Conservation (phyloP, 2,797 vertebrate species). For the Syngnathus rostellatus region DNA sequence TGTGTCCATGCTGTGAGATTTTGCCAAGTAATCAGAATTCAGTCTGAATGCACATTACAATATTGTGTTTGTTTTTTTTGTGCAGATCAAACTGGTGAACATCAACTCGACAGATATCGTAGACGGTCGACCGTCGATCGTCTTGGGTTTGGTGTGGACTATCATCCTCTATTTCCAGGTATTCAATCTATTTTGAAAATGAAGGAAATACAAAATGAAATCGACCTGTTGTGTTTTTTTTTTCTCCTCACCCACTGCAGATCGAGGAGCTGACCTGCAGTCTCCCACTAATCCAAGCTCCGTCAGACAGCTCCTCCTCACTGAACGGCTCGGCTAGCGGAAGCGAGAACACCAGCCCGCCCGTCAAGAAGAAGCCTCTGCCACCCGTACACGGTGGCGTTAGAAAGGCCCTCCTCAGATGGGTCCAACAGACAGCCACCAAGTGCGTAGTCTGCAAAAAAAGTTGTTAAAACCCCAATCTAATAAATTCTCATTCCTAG, state of each 20-base stretch:
- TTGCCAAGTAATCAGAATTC: background rate
- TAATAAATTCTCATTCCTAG: conserved; percentile 47
- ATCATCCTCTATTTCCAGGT: conserved; percentile 99
- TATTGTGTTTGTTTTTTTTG: conserved; percentile 9
- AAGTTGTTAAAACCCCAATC: too few species aligned
- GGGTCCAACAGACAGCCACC: conserved; percentile 86
- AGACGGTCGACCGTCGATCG: conserved; percentile 90
- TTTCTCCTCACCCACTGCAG: conserved; percentile 46
- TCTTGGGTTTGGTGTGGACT: conserved; percentile 94
- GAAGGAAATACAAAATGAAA: too few species aligned
- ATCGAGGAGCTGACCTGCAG: conserved; percentile 95
- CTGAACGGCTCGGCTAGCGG: conserved; percentile 82
- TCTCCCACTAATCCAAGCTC: conserved; percentile 77
- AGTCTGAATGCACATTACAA: conserved; percentile 4
- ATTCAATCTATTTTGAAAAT: conserved; percentile 11
- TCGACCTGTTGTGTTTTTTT: too few species aligned
- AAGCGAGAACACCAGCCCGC: conserved; percentile 84
- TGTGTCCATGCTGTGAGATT: background rate
- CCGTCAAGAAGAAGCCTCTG: conserved; percentile 84
- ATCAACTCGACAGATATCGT: conserved; percentile 97
- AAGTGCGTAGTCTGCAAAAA: conserved; percentile 69
- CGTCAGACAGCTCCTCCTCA: conserved; percentile 85
- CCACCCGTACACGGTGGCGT: conserved; percentile 82
- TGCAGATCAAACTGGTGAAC: conserved; percentile 96
- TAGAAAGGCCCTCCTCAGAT: conserved; percentile 86